A percentile compares a stretch with the other conserved stretches of the same genome.
Evolutionary conservation across 2,888 invertebrate species (phyloP).

Genomic region (Xestia c-nigrum): DNA sequence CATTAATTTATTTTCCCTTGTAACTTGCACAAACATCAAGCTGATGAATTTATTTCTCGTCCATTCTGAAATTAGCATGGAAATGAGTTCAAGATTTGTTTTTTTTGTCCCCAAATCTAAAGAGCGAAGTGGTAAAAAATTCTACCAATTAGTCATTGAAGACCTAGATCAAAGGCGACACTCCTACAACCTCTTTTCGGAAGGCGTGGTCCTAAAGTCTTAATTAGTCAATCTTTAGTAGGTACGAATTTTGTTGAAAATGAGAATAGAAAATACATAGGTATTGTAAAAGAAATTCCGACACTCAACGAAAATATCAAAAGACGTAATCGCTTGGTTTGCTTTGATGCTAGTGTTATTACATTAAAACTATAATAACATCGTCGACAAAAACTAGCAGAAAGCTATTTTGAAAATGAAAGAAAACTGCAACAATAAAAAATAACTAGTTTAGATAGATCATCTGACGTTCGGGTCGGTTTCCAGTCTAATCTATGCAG

Average conservation of each 20-base stretch:
- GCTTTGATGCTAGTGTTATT: background rate
- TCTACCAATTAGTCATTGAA: conserved; percentile 57
- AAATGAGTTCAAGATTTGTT: conserved; percentile 59
- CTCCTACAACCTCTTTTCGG: conserved; percentile 25
- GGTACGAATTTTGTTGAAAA: background rate
- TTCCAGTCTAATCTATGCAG: too few species aligned
- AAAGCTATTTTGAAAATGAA: background rate
- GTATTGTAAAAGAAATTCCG: background rate
- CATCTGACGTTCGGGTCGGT: too few species aligned
- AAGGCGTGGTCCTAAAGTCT: conserved; percentile 9
- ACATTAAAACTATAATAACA: too few species aligned
- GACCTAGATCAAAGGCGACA: conserved; percentile 58
- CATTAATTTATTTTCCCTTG: conserved; percentile 43
- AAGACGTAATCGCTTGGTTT: too few species aligned
- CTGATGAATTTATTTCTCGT: conserved; percentile 49
- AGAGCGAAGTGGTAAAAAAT: conserved; percentile 47
- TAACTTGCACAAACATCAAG: conserved; percentile 32
- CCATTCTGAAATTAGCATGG: conserved; percentile 57
- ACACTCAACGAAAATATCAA: too few species aligned
- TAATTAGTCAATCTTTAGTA: conserved; percentile 13
- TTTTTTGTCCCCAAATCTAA: conserved; percentile 39
- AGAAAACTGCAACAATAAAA: background rate
- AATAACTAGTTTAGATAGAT: background rate
- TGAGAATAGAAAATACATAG: background rate
- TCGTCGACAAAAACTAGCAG: background rate